Conservation (phyloP, 2,888 invertebrate genomes). For the Amblyjoppa fuscipennis region DNA sequence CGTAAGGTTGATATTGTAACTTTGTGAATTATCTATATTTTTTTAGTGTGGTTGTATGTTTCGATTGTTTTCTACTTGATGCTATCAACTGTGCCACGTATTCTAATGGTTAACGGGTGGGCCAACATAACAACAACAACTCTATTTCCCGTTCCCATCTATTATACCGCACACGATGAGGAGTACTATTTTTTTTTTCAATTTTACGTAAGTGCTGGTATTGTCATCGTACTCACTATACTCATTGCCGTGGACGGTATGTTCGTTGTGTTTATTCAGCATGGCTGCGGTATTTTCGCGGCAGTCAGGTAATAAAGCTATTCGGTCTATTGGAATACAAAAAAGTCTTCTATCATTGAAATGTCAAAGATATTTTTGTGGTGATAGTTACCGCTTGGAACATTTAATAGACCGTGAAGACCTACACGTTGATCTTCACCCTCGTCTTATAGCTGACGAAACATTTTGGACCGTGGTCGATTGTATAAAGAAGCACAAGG, state of each 20-base stretch:
- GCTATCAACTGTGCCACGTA: background rate
- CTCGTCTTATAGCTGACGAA: conserved; percentile 2
- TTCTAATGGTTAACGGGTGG: background rate
- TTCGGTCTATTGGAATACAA: background rate
- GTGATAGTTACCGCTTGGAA: conserved; percentile 4
- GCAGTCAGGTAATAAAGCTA: conserved; percentile 19
- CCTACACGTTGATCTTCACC: conserved; percentile 11
- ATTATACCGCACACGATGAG: conserved; percentile 13
- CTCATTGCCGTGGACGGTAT: conserved; percentile 31
- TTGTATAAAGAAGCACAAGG: conserved; percentile 13
- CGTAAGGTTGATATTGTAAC: background rate
- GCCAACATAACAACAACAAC: background rate
- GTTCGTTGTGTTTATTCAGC: conserved; percentile 38
- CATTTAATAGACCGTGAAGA: conserved; percentile 8
- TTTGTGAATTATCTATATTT: background rate
- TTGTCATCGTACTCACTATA: background rate
- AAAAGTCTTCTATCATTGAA: background rate
- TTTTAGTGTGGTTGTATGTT: conserved; percentile 14
- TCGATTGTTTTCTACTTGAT: conserved; percentile 4
- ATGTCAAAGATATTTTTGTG: background rate
- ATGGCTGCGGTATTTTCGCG: conserved; percentile 5
- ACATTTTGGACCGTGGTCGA: background rate
- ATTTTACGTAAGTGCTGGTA: background rate
- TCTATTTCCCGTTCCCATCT: conserved; percentile 20
- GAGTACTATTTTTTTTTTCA: conserved; percentile 37